Percentiles rank a stretch among this genome's conserved stretches.
Evolutionary conservation across 2,888 invertebrate genomes (phyloP).

Genomic region (Oscheius sp.): DNA sequence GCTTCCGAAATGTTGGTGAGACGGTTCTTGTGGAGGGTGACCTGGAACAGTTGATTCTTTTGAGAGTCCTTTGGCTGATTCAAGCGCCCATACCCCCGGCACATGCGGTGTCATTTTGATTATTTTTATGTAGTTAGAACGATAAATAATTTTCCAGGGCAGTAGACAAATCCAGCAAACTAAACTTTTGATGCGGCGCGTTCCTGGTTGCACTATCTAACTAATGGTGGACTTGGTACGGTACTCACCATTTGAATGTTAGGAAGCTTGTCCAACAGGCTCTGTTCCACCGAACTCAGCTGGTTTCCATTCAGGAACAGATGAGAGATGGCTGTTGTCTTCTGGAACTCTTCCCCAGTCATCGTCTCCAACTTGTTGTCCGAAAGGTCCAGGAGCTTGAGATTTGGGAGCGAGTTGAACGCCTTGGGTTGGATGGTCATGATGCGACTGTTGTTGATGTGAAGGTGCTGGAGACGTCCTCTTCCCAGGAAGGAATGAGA

Average conservation of each 20-base stretch:
- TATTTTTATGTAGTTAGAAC: too few species aligned
- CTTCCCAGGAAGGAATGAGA: slow-evolving; percentile 85
- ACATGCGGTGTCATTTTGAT: too few species aligned
- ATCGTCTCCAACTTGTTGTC: slow-evolving; percentile 60
- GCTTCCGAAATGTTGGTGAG: slow-evolving; percentile 50
- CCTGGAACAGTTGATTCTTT: slow-evolving; percentile 14
- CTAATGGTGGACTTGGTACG: too few species aligned
- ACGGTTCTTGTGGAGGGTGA: slow-evolving; percentile 64
- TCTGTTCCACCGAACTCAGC: slow-evolving; percentile 44
- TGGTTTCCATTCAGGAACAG: slow-evolving; percentile 63
- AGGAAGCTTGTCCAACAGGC: slow-evolving; percentile 59
- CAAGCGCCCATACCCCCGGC: too few species aligned
- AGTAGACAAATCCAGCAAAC: too few species aligned
- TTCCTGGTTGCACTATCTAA: too few species aligned
- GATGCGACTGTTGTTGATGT: slow-evolving; percentile 65
- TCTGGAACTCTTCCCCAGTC: slow-evolving; percentile 58
- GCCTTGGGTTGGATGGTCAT: slow-evolving; percentile 64
- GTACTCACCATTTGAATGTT: slow-evolving; percentile 52
- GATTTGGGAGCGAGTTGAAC: slow-evolving; percentile 64
- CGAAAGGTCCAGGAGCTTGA: slow-evolving; percentile 66
- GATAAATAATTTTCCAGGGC: too few species aligned
- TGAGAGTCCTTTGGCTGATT: too few species aligned
- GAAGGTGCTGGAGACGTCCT: slow-evolving; percentile 58
- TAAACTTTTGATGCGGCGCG: too few species aligned
- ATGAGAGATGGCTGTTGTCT: slow-evolving; percentile 54